These are phyloP conservation scores for Drosophila tani DNA, from an alignment of 1,140 invertebrate species.

Conservation along the genomic window DNA sequence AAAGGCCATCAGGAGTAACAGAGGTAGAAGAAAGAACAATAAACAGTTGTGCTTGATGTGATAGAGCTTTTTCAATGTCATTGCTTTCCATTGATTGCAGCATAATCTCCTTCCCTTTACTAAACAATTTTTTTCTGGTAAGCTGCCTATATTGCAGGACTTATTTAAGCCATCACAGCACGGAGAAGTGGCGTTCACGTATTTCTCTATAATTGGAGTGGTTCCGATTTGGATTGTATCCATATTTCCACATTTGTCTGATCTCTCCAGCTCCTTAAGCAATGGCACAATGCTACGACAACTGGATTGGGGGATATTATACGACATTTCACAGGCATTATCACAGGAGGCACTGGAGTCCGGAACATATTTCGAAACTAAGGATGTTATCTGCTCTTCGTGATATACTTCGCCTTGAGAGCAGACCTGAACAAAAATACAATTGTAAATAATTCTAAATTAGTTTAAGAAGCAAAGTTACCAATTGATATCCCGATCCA, in stretches of 20 bases:
- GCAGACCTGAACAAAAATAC: constrained; percentile 6
- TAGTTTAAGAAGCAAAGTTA: neutral
- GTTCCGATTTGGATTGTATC: constrained; percentile 22
- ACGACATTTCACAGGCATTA: constrained; percentile 6
- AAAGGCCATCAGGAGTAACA: neutral
- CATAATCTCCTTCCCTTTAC: constrained; percentile 1
- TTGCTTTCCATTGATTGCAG: constrained; percentile 25
- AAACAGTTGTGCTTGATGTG: constrained; percentile 12
- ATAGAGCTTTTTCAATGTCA: constrained; percentile 15
- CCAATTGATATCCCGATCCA: constrained; percentile 26
- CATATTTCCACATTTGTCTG: neutral
- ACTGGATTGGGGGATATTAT: constrained; percentile 13
- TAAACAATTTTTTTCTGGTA: neutral
- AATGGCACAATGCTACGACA: constrained; percentile 9
- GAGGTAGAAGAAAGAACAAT: constrained; percentile 7
- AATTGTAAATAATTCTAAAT: too few relatives aligned
- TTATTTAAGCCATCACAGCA: too few relatives aligned
- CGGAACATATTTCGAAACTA: constrained; percentile 20
- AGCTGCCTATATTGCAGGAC: too few relatives aligned
- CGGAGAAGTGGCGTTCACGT: constrained; percentile 1
- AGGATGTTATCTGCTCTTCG: neutral
- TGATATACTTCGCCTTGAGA: constrained; percentile 9
- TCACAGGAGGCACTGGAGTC: constrained; percentile 1
- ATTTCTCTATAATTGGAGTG: constrained; percentile 19
- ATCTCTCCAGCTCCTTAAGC: neutral